A percentile compares a stretch with the other conserved stretches of the same genome.
Evolutionary conservation across 2,113 vertebrate genomes (phyloP).

Genomic region (Lampris incognitus): DNA sequence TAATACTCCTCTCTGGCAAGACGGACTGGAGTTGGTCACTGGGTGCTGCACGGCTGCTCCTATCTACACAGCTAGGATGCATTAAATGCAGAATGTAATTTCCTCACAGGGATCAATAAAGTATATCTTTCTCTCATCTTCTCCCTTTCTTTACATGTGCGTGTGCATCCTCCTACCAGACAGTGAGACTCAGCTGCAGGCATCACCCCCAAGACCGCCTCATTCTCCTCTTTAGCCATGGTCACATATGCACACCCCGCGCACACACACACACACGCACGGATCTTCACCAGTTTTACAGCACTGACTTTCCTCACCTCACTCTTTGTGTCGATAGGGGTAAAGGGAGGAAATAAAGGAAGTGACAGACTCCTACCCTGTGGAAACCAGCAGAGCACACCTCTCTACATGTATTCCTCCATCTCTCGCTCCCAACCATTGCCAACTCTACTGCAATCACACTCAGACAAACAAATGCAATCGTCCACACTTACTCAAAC

Average conservation of each 20-base stretch:
- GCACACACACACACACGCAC: conserved; percentile 64
- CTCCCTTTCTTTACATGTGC: neutral
- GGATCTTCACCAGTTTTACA: conserved; percentile 66
- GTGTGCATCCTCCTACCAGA: conserved; percentile 15
- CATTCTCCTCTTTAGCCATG: conserved; percentile 46
- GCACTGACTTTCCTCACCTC: conserved; percentile 66
- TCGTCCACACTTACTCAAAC: conserved; percentile 20
- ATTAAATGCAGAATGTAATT: neutral
- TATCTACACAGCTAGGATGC: too few relatives aligned
- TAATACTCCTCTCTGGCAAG: too few relatives aligned
- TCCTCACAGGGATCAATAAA: neutral
- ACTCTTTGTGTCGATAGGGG: conserved; percentile 13
- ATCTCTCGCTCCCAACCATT: conserved; percentile 49
- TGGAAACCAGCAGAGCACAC: conserved; percentile 59
- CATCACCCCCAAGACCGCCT: conserved; percentile 49
- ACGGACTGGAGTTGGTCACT: too few relatives aligned
- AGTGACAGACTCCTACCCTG: conserved; percentile 60
- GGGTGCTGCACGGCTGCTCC: too few relatives aligned
- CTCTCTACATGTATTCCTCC: conserved; percentile 57
- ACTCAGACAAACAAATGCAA: conserved; percentile 8
- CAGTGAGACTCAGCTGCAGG: conserved; percentile 22
- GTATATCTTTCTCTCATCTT: neutral
- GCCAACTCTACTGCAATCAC: conserved; percentile 50
- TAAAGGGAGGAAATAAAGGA: conserved; percentile 18
- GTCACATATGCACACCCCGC: neutral